Percentiles rank a stretch among this genome's conserved stretches.
Conservation (phyloP, 2,888 invertebrate species). For the Ormyrus rosae region DNA sequence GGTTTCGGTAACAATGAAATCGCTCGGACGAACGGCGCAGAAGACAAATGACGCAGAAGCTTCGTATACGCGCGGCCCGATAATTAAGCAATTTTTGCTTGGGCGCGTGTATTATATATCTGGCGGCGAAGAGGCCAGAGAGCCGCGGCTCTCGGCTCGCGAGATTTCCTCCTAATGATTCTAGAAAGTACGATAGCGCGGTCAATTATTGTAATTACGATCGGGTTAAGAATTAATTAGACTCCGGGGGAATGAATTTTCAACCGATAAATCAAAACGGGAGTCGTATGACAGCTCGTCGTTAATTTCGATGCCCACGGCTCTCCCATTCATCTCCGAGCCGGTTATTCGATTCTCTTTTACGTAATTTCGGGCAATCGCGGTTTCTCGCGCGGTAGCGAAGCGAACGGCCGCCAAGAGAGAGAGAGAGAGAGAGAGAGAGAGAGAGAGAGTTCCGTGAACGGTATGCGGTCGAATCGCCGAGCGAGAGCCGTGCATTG, state of each 20-base stretch:
- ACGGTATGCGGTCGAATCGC: too few relatives aligned
- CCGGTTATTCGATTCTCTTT: slow-evolving; percentile 64
- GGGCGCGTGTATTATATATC: slow-evolving; percentile 2
- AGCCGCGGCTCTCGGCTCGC: neutral
- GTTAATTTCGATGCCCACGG: slow-evolving; percentile 42
- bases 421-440: neutral
- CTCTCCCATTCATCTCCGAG: neutral
- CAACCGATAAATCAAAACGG: slow-evolving; percentile 45
- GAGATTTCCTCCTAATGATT: slow-evolving; percentile 37
- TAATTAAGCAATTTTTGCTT: slow-evolving; percentile 36
- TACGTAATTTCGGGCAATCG: slow-evolving; percentile 65
- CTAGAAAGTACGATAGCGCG: slow-evolving; percentile 42
- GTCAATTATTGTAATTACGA: slow-evolving; percentile 53
- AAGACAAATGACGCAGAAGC: slow-evolving; percentile 44
- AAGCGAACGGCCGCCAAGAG: neutral
- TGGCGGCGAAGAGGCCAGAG: neutral
- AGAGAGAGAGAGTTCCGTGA: too few relatives aligned
- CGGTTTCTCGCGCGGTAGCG: slow-evolving; percentile 53
- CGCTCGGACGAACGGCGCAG: neutral
- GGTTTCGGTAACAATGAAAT: neutral
- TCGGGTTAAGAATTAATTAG: slow-evolving; percentile 52
- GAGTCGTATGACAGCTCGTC: slow-evolving; percentile 41
- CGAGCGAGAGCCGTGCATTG: too few relatives aligned
- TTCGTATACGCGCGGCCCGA: slow-evolving; percentile 17
- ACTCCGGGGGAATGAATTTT: slow-evolving; percentile 38